These are phyloP conservation scores for Campoplex nolae DNA, from an alignment of 2,888 invertebrate species.

Conservation along the genomic window DNA sequence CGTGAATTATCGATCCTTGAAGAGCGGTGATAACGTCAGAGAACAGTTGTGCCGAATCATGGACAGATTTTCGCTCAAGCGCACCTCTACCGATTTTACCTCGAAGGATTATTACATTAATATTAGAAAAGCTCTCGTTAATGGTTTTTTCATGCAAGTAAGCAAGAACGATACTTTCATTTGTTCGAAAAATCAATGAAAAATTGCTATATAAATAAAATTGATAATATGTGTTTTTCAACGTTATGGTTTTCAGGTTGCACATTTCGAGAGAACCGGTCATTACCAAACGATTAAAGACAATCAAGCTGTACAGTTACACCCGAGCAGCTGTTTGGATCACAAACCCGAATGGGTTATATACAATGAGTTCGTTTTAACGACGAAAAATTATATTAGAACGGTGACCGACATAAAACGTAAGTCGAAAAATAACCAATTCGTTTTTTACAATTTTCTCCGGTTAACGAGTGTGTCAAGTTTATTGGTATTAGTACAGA, in stretches of 20 bases:
- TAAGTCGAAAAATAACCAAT: slow-evolving; percentile 85
- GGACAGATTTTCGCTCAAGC: slow-evolving; percentile 97
- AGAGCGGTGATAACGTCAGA: slow-evolving; percentile 99
- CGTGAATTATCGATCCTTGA: slow-evolving; percentile 98
- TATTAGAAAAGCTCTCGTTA: slow-evolving; percentile 98
- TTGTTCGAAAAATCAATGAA: not conserved
- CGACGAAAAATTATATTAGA: slow-evolving; percentile 99
- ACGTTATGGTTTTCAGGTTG: slow-evolving; percentile 88
- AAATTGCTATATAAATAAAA: not conserved
- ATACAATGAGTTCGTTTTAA: slow-evolving; percentile 99
- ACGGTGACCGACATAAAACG: slow-evolving; percentile 99
- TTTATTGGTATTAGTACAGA: not conserved
- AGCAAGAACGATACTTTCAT: slow-evolving; percentile 41
- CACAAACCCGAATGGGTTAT: slow-evolving; percentile 99
- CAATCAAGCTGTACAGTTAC: slow-evolving; percentile 99
- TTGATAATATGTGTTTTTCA: not conserved
- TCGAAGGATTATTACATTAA: slow-evolving; percentile 99
- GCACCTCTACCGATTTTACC: slow-evolving; percentile 99
- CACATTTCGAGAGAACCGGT: slow-evolving; percentile 98
- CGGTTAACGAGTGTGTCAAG: not conserved
- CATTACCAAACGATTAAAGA: slow-evolving; percentile 99
- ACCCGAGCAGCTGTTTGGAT: slow-evolving; percentile 99
- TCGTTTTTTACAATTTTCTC: not conserved
- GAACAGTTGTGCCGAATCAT: slow-evolving; percentile 99
- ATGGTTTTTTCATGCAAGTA: slow-evolving; percentile 99